phyloP scores from a whole-genome alignment of 1,140 invertebrate species.

The Branchinecta lindahli region DNA sequence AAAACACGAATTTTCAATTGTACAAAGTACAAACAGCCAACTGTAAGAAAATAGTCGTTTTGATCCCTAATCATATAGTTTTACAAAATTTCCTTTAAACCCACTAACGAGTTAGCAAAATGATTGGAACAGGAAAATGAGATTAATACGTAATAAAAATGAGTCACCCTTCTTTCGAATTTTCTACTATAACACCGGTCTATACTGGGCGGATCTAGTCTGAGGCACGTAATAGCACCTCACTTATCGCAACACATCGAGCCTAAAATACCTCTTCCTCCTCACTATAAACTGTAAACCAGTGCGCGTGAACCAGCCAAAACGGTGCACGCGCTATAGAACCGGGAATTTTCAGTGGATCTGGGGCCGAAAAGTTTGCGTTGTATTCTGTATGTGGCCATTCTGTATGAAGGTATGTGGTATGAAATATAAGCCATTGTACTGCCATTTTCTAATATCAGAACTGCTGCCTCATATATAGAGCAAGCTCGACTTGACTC shows the following conservation, averaged over 20 bases:
- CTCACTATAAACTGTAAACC: not conserved
- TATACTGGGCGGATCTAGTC: conserved; percentile 10
- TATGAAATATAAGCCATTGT: not conserved
- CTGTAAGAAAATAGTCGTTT: not conserved
- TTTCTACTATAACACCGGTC: not conserved
- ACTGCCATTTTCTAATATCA: not conserved
- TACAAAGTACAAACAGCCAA: conserved; percentile 10
- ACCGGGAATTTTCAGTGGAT: conserved; percentile 7
- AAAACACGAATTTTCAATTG: conserved; percentile 9
- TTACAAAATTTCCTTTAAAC: not conserved
- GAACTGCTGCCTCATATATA: conserved; percentile 3
- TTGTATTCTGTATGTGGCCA: not conserved
- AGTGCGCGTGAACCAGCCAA: not conserved
- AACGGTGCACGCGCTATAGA: not conserved
- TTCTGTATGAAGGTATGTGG: not conserved
- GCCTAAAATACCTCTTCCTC: not conserved
- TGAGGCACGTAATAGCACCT: conserved; percentile 4
- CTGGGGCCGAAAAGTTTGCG: not conserved
- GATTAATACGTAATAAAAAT: not conserved
- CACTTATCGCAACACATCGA: not conserved
- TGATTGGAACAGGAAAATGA: not conserved
- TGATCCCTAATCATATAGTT: not conserved
- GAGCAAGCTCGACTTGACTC: not conserved
- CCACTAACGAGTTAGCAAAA: not conserved
- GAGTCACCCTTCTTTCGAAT: conserved; percentile 3